Evolutionary conservation across 2,797 vertebrate species (phyloP).

Genomic region (Hemitrygon akajei): DNA sequence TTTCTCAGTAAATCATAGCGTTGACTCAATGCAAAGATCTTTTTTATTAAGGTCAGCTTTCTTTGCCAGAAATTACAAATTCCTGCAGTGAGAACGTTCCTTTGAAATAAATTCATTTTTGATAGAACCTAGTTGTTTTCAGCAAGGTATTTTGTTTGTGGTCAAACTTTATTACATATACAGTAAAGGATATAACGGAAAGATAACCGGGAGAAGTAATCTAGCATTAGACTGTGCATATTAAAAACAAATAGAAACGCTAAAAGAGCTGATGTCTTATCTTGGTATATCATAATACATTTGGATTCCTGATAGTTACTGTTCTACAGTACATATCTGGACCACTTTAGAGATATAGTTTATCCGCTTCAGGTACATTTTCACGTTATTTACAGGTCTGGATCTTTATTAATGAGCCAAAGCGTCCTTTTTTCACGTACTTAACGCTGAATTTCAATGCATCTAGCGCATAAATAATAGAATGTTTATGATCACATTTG

Average conservation of each 20-base stretch:
- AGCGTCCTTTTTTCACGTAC: neutral
- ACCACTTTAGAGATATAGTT: neutral
- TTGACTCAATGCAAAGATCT: neutral
- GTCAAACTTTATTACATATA: neutral
- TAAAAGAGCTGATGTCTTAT: neutral
- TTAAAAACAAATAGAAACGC: neutral
- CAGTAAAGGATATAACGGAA: neutral
- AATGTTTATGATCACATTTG: neutral
- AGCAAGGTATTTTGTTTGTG: neutral
- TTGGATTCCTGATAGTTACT: neutral
- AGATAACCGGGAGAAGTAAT: neutral
- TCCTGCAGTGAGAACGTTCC: neutral
- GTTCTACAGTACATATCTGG: too few species aligned
- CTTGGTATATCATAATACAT: neutral
- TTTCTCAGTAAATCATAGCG: neutral
- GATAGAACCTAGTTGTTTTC: neutral
- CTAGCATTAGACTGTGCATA: neutral
- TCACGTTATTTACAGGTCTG: neutral
- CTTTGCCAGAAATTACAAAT: neutral
- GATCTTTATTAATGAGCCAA: neutral
- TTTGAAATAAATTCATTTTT: neutral
- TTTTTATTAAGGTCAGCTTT: conserved; percentile 15
- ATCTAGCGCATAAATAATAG: neutral
- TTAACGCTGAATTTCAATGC: neutral
- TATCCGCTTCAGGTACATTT: neutral